A percentile compares a stretch with the other conserved stretches of the same genome.
These are phyloP conservation scores for Psephotus haematonotus DNA, from an alignment of 2,113 vertebrate genomes.

Conservation along the genomic window DNA sequence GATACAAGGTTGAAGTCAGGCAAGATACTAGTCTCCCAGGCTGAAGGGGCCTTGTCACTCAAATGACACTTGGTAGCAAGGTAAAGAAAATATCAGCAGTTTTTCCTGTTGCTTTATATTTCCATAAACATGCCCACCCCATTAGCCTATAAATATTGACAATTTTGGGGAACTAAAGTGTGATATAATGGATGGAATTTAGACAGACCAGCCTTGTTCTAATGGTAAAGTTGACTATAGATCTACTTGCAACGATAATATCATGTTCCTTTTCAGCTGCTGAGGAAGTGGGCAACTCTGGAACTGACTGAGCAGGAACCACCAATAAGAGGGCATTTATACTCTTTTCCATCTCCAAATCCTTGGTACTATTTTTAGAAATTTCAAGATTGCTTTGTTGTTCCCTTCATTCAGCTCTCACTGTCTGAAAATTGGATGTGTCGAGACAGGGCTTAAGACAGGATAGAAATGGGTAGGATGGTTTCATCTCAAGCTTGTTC, in stretches of 20 bases:
- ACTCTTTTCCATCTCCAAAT: neutral
- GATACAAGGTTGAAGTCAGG: neutral
- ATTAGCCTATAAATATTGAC: neutral
- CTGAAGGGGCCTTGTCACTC: neutral
- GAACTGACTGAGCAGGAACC: neutral
- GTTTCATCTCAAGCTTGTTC: neutral
- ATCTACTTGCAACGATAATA: neutral
- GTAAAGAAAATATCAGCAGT: neutral
- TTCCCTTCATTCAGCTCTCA: neutral
- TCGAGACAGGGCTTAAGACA: neutral
- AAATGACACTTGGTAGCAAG: neutral
- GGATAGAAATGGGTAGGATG: neutral
- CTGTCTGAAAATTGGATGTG: neutral
- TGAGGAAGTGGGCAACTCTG: neutral
- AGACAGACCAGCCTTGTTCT: neutral
- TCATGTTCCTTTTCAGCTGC: neutral
- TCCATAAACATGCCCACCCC: neutral
- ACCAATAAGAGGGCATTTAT: neutral
- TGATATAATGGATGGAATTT: neutral
- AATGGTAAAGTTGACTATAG: neutral
- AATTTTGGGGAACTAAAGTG: neutral
- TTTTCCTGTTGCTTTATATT: neutral
- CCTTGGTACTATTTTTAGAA: neutral
- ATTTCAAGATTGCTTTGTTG: neutral
- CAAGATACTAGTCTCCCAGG: neutral